Evolutionary conservation across 2,797 vertebrate genomes (phyloP), one percentile per base, ranked within the genome.

Genomic region (Ctenosaura bakeri): DNA sequence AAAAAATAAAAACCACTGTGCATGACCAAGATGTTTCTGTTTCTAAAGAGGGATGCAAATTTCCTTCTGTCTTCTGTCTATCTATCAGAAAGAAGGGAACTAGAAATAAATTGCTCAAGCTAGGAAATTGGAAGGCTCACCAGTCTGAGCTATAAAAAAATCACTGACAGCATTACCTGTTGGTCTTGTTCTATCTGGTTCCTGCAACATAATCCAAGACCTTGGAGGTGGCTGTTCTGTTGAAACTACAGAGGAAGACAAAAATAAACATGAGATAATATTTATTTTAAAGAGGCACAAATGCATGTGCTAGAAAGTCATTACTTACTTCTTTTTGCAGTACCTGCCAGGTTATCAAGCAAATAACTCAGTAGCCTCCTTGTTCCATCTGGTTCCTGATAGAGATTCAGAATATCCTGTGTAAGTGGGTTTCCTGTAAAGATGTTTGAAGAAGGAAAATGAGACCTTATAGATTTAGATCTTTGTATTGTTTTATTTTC

Each of bases 291-390:
- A 91, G 79, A 87, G 38, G 42, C 91, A 93, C 83, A 94, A 95
- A 92, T 77, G 92, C 92, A 94, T 92, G 54, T 92, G 93, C 90
- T 73, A 95, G 90, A 91, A 96, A 96, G 73, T 90, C 86, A 94
- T 90, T 94, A 99, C 98, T 98, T 97, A 99, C 99, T 98, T 98
- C 98, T 98, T 97, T 99, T 99, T 97, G 98, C 98, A 97, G 98
- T 98, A 97, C 98, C 98, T 97, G 99, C 98, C 97, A 99, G 99
- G 98, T 99, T 99, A 98, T 99, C 99, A 97, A 99, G 98, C 98
- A 99, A 98, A 98, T 99, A 99, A 97, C 98, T 99, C 96, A 99
- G 98, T 96, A 99, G 98, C 98, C 98, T 98, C 95, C 98, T 98
- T 66, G 99, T 99, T 96, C 99, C 99, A 93, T 99, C 99, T 89